Conservation (phyloP, 2,113 vertebrate genomes). For the Myiagra hebetior region DNA sequence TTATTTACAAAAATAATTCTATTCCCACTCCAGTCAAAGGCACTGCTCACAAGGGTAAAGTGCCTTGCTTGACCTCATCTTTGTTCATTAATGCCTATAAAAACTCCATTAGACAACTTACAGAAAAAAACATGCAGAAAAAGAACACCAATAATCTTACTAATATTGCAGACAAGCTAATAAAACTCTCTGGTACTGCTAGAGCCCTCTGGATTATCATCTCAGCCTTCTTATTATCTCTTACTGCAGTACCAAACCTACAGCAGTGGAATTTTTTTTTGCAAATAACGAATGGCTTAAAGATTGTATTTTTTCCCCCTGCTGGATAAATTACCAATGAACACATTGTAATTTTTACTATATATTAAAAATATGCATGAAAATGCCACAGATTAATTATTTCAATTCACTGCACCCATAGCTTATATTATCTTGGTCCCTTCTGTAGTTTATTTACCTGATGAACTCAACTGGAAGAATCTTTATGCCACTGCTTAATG, state of each 20-base stretch:
- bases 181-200: not conserved
- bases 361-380: not conserved
- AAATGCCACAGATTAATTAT: not conserved
- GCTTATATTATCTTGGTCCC: not conserved
- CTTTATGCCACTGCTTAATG: not conserved
- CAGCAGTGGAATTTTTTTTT: not conserved
- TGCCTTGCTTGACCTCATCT: not conserved
- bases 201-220: not conserved
- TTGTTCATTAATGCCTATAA: constrained; percentile 5
- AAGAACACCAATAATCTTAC: not conserved
- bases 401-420: not conserved
- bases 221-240: not conserved
- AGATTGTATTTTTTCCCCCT: not conserved
- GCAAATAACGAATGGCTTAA: not conserved
- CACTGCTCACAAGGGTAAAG: not conserved
- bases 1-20: not conserved
- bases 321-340: not conserved
- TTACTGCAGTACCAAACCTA: not conserved
- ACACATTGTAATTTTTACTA: not conserved
- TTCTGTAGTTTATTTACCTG: not conserved
- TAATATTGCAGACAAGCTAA: not conserved
- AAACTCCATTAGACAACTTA: constrained; percentile 20
- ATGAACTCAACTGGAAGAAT: not conserved
- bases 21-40: not conserved
- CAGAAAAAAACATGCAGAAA: not conserved